Conservation (phyloP, 1,140 invertebrate genomes). For the Megalonaias nervosa region DNA sequence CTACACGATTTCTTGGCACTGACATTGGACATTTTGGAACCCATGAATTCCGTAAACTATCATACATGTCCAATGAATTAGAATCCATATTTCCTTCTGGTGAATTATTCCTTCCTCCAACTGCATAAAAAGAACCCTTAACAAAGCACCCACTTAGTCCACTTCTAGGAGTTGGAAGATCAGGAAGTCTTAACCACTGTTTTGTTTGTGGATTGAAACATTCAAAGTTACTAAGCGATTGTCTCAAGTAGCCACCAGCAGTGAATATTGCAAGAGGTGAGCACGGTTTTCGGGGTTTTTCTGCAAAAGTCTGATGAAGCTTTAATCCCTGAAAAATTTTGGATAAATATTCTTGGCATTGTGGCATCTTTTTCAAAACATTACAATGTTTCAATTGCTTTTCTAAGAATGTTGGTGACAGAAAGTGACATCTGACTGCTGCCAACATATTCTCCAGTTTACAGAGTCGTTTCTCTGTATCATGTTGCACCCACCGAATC, state of each 20-base stretch:
- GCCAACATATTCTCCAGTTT: conserved; percentile 90
- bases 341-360: conserved; percentile 90
- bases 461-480: conserved; percentile 85
- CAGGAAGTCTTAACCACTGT: conserved; percentile 85
- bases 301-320: conserved; percentile 62
- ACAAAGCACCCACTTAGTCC: conserved; percentile 79
- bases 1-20: conserved; percentile 86
- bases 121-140: conserved; percentile 88
- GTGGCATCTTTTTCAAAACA: conserved; percentile 84
- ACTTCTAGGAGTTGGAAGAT: conserved; percentile 86
- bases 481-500: conserved; percentile 90
- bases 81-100: conserved; percentile 81
- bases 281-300: conserved; percentile 63
- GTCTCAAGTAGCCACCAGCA: conserved; percentile 88
- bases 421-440: conserved; percentile 90
- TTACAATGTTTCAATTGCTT: conserved; percentile 94
- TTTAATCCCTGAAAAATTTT: conserved; percentile 85
- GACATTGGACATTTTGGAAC: conserved; percentile 78
- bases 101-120: conserved; percentile 92
- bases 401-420: conserved; percentile 91
- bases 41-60: conserved; percentile 80
- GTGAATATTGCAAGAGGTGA: conserved; percentile 83
- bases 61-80: conserved; percentile 85
- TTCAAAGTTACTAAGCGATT: conserved; percentile 89
- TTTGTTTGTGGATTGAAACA: conserved; percentile 89